Evolutionary conservation across 1,140 invertebrate genomes (phyloP), one percentile per base, ranked within the genome.

Genomic region (Limonius californicus): DNA sequence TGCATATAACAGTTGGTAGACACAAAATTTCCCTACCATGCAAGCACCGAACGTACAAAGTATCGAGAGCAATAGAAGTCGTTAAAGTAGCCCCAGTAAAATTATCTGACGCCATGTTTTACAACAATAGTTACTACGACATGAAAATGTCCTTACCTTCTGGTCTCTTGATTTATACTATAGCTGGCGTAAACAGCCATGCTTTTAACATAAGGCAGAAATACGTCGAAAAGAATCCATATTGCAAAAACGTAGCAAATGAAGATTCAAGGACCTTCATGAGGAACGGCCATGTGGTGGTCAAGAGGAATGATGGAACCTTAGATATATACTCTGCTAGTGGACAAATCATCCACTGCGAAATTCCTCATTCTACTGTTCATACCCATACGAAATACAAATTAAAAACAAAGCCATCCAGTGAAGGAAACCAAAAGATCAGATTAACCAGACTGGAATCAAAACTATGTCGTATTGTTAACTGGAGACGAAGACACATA

Each of bases 191-290:
- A 8, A 45, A 53, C 32, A 23, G 47, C 2, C n/a, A 16, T 1
- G 4, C 6, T 1, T 15, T 59, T 14, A 61, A 63, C 47, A 54
- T 69, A 4, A 68, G 67, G 55, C 69, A 70, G 54, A 60, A 61
- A 15, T 63, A 65, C 27, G 20, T 59, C 14, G 42, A 21, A 12
- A 14, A 55, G 11, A 54, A 54, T 19, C 62, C 58, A 12, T 30
- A 61, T 16, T 27, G 43, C 12, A 11, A 19, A 30, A 1, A 4
- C 1, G 19, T 59, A 11, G 39, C 59, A 30, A 45, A 59, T 19
- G 69, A 70, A 61, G 57, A 67, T 53, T 70, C 65, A 30, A 30
- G 69, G 55, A 47, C 67, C 1, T 70, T 70, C 43, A 65, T 53
- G 8, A 61, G 39, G 39, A 58, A 62, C 57, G 69, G 69, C 16